These are phyloP conservation scores for Siphlonurus alternatus DNA, from an alignment of 2,888 invertebrate species.

Conservation along the genomic window DNA sequence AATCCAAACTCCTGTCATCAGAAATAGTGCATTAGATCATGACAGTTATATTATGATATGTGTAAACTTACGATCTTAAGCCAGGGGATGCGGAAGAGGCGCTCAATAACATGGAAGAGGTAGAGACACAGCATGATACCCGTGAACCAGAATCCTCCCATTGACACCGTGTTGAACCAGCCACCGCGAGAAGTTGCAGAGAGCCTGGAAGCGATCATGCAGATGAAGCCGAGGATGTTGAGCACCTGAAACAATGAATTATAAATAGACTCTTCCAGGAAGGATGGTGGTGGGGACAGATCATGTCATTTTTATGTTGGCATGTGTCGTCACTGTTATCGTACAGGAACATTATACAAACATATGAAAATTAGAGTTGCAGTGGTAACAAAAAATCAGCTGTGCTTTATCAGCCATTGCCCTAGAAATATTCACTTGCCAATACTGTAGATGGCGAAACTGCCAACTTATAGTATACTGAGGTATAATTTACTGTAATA, in stretches of 20 bases:
- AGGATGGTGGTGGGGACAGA: too few relatives aligned
- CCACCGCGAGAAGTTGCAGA: slow-evolving; percentile 39
- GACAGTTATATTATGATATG: slow-evolving; percentile 15
- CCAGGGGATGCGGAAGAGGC: slow-evolving; percentile 74
- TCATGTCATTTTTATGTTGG: too few relatives aligned
- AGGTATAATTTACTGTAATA: too few relatives aligned
- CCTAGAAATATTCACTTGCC: too few relatives aligned
- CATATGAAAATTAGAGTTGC: too few relatives aligned
- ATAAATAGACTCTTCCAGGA: too few relatives aligned
- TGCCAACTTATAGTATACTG: too few relatives aligned
- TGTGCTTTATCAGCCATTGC: too few relatives aligned
- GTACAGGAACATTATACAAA: too few relatives aligned
- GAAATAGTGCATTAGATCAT: slow-evolving; percentile 4
- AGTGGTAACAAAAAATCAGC: too few relatives aligned
- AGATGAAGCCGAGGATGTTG: slow-evolving; percentile 64
- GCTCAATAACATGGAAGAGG: slow-evolving; percentile 72
- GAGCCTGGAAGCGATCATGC: slow-evolving; percentile 44
- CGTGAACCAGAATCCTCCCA: slow-evolving; percentile 75
- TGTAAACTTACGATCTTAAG: slow-evolving; percentile 45
- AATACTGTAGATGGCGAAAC: too few relatives aligned
- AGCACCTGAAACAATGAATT: slow-evolving; percentile 33
- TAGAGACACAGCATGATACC: slow-evolving; percentile 61
- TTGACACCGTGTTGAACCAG: slow-evolving; percentile 62
- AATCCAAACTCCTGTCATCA: slow-evolving; percentile 46
- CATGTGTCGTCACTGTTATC: too few relatives aligned